A percentile compares a stretch with the other conserved stretches of the same genome.
Evolutionary conservation across 2,888 invertebrate genomes (phyloP).

Genomic region (Epistrophella euchroma): DNA sequence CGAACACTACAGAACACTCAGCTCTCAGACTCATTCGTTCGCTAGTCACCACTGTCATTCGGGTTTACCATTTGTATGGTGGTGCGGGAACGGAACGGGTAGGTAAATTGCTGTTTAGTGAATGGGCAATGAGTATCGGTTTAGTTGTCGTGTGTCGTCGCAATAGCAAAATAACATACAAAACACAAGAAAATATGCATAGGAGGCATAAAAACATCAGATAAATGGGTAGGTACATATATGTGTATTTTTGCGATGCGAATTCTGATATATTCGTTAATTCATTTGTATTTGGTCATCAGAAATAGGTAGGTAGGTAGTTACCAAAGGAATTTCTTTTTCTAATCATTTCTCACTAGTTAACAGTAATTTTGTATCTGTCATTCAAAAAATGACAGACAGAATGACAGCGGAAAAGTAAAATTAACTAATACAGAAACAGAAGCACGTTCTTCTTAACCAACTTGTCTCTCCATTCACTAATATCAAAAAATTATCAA

Average conservation of each 20-base stretch:
- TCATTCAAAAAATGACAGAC: slow-evolving; percentile 6
- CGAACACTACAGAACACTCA: slow-evolving; percentile 10
- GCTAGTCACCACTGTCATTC: slow-evolving; percentile 28
- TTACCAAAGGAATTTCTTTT: neutral
- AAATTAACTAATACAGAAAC: slow-evolving; percentile 5
- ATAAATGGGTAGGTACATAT: neutral
- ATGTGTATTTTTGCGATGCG: slow-evolving; percentile 31
- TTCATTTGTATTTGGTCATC: slow-evolving; percentile 21
- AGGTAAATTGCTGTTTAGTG: slow-evolving; percentile 28
- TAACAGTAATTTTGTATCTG: neutral
- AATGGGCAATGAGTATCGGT: slow-evolving; percentile 28
- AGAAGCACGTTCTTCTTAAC: neutral
- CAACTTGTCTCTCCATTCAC: slow-evolving; percentile 4
- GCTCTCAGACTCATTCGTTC: neutral
- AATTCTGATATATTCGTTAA: slow-evolving; percentile 47
- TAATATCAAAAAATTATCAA: slow-evolving; percentile 15
- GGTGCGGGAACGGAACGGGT: slow-evolving; percentile 5
- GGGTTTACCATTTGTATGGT: slow-evolving; percentile 41
- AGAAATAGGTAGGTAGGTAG: no score
- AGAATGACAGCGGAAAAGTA: no score
- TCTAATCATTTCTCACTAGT: neutral
- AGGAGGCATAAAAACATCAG: neutral
- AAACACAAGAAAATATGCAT: slow-evolving; percentile 22
- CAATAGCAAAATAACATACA: slow-evolving; percentile 39
- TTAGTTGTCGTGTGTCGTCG: slow-evolving; percentile 27